Percentiles rank a stretch among this genome's conserved stretches.
Conservation (phyloP, 2,113 vertebrate genomes). For the Tyrannus savana region DNA sequence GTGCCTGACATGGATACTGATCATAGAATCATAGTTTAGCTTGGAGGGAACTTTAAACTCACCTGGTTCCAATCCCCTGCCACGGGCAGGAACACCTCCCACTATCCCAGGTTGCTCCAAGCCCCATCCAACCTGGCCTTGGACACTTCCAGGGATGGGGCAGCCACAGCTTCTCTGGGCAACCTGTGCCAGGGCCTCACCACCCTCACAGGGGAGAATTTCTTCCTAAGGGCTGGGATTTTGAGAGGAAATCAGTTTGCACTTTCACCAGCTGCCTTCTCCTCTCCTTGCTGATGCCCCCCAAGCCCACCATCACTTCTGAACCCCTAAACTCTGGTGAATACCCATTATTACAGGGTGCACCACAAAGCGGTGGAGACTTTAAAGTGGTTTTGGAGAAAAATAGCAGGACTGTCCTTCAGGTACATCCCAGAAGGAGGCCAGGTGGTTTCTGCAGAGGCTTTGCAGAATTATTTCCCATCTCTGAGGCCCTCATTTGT, state of each 20-base stretch:
- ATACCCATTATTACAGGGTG: accelerated
- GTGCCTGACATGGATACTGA: not conserved
- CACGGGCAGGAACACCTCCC: not conserved
- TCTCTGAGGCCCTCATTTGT: not conserved
- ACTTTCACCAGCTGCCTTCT: not conserved
- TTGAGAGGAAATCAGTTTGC: not conserved
- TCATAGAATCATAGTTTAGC: not conserved
- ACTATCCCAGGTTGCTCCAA: not conserved
- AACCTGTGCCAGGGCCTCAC: accelerated
- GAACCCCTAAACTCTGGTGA: not conserved
- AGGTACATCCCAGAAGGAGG: not conserved
- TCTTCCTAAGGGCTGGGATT: not conserved
- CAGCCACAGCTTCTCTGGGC: not conserved
- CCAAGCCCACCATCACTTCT: not conserved
- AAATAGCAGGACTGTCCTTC: not conserved
- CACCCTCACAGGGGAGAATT: not conserved
- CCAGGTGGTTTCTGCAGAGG: not conserved
- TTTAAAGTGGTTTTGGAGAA: not conserved
- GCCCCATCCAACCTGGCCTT: accelerated
- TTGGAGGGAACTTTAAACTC: accelerated
- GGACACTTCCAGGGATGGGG: not conserved
- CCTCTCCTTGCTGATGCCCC: not conserved
- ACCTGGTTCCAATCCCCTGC: not conserved
- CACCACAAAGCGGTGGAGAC: not conserved
- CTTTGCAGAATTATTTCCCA: not conserved